Percentiles rank a stretch among this genome's conserved stretches.
Conservation (phyloP, 2,113 vertebrate genomes). For the Dipodomys spectabilis region DNA sequence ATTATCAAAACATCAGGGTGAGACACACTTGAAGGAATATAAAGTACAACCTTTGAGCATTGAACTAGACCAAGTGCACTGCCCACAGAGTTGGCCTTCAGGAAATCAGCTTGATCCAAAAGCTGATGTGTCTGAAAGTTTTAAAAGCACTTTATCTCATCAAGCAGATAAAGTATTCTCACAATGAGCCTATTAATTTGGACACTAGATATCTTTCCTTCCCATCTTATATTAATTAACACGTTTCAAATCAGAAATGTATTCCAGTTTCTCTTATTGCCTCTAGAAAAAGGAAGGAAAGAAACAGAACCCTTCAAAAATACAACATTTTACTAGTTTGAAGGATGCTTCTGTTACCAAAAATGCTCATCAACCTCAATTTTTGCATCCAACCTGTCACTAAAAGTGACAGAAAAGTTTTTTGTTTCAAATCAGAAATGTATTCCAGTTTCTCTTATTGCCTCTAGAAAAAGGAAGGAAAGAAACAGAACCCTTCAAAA, state of each 20-base stretch:
- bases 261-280: neutral
- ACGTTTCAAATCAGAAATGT: conserved; percentile 45
- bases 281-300: neutral
- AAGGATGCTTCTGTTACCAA: neutral
- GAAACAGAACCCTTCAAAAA: neutral
- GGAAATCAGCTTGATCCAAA: neutral
- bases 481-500: neutral
- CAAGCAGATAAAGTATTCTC: neutral
- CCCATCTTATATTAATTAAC: conserved; percentile 18
- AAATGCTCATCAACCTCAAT: too few relatives aligned
- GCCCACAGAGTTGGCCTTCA: neutral
- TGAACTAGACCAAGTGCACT: neutral
- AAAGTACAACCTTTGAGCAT: neutral
- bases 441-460: neutral
- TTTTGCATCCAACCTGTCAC: too few relatives aligned
- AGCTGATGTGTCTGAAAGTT: neutral
- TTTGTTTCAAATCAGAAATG: neutral
- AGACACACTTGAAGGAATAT: neutral
- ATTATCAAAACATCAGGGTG: neutral
- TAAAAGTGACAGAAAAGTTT: too few relatives aligned
- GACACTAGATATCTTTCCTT: neutral
- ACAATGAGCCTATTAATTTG: conserved; percentile 16
- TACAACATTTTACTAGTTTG: neutral
- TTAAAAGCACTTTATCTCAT: neutral
- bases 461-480: neutral